These are phyloP conservation scores for Apocrypta bakeri DNA, from an alignment of 1,140 invertebrate genomes.

Conservation along the genomic window DNA sequence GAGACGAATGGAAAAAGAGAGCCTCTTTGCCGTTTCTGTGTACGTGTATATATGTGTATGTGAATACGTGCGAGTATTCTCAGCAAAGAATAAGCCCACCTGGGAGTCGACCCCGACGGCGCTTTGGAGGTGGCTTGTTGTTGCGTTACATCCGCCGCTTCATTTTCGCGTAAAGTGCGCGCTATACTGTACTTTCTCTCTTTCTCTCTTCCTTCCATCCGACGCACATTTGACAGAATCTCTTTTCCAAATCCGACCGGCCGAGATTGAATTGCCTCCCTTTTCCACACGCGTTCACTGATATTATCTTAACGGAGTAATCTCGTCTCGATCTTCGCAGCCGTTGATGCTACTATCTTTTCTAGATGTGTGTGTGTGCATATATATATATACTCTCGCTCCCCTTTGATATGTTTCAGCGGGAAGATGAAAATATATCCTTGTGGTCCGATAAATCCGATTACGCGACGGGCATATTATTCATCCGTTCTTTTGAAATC, in stretches of 20 bases:
- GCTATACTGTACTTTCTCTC: background rate
- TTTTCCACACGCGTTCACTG: background rate
- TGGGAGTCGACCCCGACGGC: background rate
- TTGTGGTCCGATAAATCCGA: background rate
- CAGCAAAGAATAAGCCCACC: background rate
- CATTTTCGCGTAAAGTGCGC: background rate
- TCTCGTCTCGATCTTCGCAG: background rate
- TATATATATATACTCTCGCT: no score
- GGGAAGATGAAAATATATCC: background rate
- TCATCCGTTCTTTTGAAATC: background rate
- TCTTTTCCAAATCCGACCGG: background rate
- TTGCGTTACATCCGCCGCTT: background rate
- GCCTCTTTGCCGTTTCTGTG: background rate
- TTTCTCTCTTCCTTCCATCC: no score
- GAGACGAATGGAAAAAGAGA: background rate
- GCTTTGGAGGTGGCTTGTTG: background rate
- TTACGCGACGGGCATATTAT: background rate
- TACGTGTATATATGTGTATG: no score
- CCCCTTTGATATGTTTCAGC: background rate
- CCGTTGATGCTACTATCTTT: no score
- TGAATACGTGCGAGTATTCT: background rate
- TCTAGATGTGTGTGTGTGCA: no score
- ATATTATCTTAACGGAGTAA: background rate
- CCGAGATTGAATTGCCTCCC: background rate
- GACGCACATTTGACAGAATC: background rate